Conservation (phyloP, 2,113 vertebrate genomes). For the Cebus imitator region DNA sequence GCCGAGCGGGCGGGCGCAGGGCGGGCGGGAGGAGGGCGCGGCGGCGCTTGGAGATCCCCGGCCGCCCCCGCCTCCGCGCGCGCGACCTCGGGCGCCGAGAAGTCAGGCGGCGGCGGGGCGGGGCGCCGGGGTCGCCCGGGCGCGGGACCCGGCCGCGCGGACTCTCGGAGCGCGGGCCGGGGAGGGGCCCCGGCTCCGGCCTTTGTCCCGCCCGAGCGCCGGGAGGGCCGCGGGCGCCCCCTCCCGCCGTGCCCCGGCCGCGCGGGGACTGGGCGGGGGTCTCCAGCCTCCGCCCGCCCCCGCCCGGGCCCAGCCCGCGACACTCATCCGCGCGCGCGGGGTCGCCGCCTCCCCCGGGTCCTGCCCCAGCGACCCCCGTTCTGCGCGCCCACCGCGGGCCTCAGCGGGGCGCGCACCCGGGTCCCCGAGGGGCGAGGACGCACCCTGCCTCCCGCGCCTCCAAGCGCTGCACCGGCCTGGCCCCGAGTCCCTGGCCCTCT, state of each 20-base stretch:
- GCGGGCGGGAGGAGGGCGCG: constrained; percentile 34
- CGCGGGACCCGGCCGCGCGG: constrained; percentile 11
- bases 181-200: constrained; percentile 36
- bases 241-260: constrained; percentile 63
- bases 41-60: constrained; percentile 69
- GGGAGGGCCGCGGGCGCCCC: constrained; percentile 70
- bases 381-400: background rate
- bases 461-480: background rate
- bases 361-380: background rate
- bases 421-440: background rate
- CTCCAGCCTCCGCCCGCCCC: background rate
- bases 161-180: background rate
- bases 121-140: constrained; percentile 30
- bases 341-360: background rate
- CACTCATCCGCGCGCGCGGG: rapidly evolving
- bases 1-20: constrained; percentile 45
- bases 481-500: background rate
- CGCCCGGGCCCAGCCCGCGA: background rate
- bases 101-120: constrained; percentile 55
- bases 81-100: constrained; percentile 65
- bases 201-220: constrained; percentile 71
- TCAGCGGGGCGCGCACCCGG: background rate
- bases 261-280: constrained; percentile 19
- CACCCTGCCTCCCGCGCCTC: background rate
- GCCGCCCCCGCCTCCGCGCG: constrained; percentile 53